Evolutionary conservation across 2,797 vertebrate genomes (phyloP).

Genomic region (Ispidina lecontei): DNA sequence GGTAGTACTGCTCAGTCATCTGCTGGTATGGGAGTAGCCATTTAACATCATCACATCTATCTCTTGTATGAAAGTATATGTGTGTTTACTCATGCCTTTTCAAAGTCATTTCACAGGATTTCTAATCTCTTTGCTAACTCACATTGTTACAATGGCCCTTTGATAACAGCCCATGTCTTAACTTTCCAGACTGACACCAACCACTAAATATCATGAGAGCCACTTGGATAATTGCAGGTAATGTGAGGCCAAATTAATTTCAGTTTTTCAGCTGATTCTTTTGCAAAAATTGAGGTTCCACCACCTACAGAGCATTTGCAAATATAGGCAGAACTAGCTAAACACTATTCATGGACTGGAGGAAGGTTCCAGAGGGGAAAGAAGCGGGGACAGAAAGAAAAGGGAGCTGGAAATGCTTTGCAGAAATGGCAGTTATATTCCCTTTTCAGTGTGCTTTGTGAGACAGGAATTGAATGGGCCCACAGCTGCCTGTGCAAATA

Average conservation of each 20-base stretch:
- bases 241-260: neutral
- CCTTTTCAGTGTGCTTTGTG: neutral
- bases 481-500: fast-evolving
- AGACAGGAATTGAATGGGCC: neutral
- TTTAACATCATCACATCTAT: neutral
- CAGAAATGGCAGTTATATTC: neutral
- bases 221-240: neutral
- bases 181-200: neutral
- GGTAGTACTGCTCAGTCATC: neutral
- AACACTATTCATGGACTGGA: neutral
- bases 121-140: neutral
- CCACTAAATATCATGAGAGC: neutral
- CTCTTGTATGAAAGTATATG: neutral
- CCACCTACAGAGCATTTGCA: neutral
- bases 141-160: neutral
- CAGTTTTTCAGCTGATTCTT: neutral
- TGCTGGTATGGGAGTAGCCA: neutral
- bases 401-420: neutral
- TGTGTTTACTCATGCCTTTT: neutral
- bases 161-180: neutral
- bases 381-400: neutral
- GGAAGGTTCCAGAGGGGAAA: neutral
- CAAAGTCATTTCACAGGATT: neutral
- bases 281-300: neutral
- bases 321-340: neutral